These are phyloP conservation scores for Priocnemis perturbator DNA, from an alignment of 2,888 invertebrate species.

Conservation along the genomic window DNA sequence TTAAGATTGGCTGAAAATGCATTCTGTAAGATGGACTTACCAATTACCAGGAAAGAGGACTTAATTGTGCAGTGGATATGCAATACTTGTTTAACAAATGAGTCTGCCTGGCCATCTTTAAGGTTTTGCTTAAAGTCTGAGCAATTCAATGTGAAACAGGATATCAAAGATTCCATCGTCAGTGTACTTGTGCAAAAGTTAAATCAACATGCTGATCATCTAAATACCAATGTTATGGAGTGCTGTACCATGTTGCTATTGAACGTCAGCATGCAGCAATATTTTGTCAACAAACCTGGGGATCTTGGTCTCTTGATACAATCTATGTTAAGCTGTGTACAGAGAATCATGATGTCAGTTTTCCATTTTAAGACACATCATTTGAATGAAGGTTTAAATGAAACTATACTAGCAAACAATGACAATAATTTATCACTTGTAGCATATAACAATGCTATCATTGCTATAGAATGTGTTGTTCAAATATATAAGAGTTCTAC, in stretches of 20 bases:
- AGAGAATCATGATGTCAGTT: constrained; percentile 24
- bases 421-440: constrained; percentile 6
- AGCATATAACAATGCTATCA: constrained; percentile 28
- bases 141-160: constrained; percentile 43
- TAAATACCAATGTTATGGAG: constrained; percentile 40
- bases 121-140: constrained; percentile 50
- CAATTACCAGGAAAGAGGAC: constrained; percentile 77
- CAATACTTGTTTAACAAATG: constrained; percentile 37
- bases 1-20: constrained; percentile 78
- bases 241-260: constrained; percentile 52
- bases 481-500: constrained; percentile 56
- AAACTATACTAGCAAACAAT: constrained; percentile 20
- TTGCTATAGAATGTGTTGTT: constrained; percentile 34
- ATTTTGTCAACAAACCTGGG: constrained; percentile 50
- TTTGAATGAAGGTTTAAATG: neutral
- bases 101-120: constrained; percentile 53
- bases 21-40: constrained; percentile 76
- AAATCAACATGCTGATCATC: constrained; percentile 17
- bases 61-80: constrained; percentile 77
- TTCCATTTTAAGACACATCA: neutral
- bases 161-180: constrained; percentile 53
- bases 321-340: constrained; percentile 41
- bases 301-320: constrained; percentile 46
- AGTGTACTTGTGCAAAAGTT: constrained; percentile 50
- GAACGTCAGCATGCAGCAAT: constrained; percentile 52